Percentiles rank a stretch among this genome's conserved stretches.
Conservation (phyloP, 1,140 invertebrate genomes). For the Catajapyx aquilonaris region DNA sequence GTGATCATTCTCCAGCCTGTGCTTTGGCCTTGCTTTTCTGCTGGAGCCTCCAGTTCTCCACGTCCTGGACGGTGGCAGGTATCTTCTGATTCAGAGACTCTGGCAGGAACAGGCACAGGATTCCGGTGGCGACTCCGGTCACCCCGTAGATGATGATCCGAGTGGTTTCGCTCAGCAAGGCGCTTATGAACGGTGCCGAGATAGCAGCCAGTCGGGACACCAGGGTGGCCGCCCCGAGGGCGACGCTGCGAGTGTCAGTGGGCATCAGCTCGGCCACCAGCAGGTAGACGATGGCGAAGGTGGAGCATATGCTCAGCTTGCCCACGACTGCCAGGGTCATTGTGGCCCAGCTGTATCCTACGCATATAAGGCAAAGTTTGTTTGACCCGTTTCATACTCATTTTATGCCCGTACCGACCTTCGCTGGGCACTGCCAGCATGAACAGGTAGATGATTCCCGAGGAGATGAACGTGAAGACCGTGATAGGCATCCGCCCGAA, state of each 20-base stretch:
- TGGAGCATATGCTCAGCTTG: background rate
- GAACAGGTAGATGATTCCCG: background rate
- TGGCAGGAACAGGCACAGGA: too few species aligned
- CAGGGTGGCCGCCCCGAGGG: constrained; percentile 8
- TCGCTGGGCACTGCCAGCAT: background rate
- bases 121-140: too few species aligned
- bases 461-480: background rate
- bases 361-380: background rate
- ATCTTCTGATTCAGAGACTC: too few species aligned
- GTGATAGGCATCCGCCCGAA: background rate
- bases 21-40: too few species aligned
- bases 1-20: too few species aligned
- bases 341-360: background rate
- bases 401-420: background rate
- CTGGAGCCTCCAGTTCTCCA: too few species aligned
- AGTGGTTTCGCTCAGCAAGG: too few species aligned
- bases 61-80: too few species aligned
- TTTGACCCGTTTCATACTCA: background rate
- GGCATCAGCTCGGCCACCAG: constrained; percentile 12
- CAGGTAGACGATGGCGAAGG: constrained; percentile 12
- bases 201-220: constrained; percentile 9
- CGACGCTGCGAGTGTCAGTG: constrained; percentile 9
- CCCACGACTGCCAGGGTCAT: background rate
- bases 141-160: too few species aligned
- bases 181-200: constrained; percentile 10